Evolutionary conservation across 2,888 invertebrate species (phyloP), one percentile per base, ranked within the genome.

Genomic region (Creontiades dilutus): DNA sequence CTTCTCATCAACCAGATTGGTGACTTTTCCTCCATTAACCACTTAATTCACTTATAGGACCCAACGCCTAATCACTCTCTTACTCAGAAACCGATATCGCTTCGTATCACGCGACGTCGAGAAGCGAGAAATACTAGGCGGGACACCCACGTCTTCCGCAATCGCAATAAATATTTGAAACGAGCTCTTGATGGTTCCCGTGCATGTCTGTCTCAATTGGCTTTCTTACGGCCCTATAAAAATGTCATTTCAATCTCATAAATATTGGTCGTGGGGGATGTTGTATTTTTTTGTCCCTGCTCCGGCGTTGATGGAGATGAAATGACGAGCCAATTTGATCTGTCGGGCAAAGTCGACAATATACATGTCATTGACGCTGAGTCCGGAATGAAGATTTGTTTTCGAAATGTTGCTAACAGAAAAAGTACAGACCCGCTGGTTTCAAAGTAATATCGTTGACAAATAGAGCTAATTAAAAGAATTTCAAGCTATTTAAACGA

Each of bases 141-240:
- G 68, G 52, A 52, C 68, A 7, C 23, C 23, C 0, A 23, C 68
- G 23, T 68, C 27, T 23, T 27, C 68, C 12, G 12, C 68, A 68
- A 68, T 68, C 68, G 68, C 68, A 68, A 27, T 68, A 68, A 68
- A 68, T 57, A 57, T 23, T 23, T 68, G 23, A 23, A 68, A 68
- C 68, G 23, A 68, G 68, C 57, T 7, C n/a, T 57, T 57, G 57
- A 57, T 57, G n/a, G 52, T 23, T 12, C 68, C 68, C 68, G 57
- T 68, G 68, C 61, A 68, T 68, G 68, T 19, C 9, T 19, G 23
- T 68, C 68, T 68, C 68, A 68, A 68, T 68, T 68, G 68, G 19
- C 68, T 68, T 68, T 19, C 27, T 68, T 68, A 68, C 68, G 3
- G 27, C 68, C 68, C 68, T 11, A 68, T 68, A 68, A 68, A 68